These are phyloP conservation scores for Drusus annulatus DNA, from an alignment of 1,140 invertebrate genomes.

Conservation along the genomic window DNA sequence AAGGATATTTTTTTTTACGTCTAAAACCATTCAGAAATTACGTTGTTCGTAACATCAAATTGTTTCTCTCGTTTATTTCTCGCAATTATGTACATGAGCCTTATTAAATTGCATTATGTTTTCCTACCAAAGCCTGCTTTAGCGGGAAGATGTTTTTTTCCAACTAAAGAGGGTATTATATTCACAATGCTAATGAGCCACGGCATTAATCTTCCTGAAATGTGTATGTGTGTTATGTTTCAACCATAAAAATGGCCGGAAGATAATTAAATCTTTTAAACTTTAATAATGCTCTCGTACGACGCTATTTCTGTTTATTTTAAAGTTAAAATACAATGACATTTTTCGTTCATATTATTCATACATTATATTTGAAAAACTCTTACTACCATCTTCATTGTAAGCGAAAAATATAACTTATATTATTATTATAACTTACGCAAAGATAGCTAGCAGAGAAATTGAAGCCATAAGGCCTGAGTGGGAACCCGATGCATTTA, in stretches of 20 bases:
- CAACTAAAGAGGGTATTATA: conserved; percentile 17
- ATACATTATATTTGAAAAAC: too few relatives aligned
- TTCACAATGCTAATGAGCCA: conserved; percentile 40
- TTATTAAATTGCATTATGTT: conserved; percentile 37
- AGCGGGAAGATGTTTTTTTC: conserved; percentile 25
- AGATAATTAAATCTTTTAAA: conserved; percentile 13
- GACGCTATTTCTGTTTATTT: background rate
- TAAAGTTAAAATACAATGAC: too few relatives aligned
- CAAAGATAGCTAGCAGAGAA: too few relatives aligned
- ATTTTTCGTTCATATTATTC: too few relatives aligned
- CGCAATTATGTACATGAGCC: background rate
- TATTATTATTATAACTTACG: too few relatives aligned
- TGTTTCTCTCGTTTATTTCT: background rate
- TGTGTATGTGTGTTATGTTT: background rate
- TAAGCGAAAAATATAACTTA: too few relatives aligned
- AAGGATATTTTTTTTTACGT: too few relatives aligned
- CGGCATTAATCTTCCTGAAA: conserved; percentile 22
- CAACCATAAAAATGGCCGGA: conserved; percentile 13
- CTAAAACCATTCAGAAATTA: too few relatives aligned
- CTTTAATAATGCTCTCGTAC: conserved; percentile 18
- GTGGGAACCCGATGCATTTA: too few relatives aligned
- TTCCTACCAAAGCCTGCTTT: background rate
- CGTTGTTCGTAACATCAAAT: background rate
- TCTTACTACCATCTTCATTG: too few relatives aligned
- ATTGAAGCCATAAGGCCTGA: too few relatives aligned